Conservation (phyloP, 2,888 invertebrate genomes). For the Brachynemurus nebulosus region DNA sequence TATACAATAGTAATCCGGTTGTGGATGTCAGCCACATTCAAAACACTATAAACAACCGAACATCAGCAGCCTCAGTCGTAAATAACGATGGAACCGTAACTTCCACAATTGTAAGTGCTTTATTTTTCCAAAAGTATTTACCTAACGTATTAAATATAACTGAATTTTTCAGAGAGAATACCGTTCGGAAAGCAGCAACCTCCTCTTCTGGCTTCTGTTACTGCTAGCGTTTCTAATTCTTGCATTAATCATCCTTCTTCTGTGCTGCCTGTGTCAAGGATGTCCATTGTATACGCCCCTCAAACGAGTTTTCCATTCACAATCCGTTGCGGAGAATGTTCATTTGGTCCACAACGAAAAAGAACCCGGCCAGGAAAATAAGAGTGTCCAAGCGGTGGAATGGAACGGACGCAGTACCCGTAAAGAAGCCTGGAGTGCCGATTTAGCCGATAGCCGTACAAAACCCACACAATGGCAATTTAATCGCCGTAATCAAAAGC, state of each 20-base stretch:
- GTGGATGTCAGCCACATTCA: slow-evolving; percentile 61
- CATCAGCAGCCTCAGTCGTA: background rate
- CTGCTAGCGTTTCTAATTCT: slow-evolving; percentile 61
- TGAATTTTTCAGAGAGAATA: slow-evolving; percentile 47
- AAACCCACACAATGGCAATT: slow-evolving; percentile 61
- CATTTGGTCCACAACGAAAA: slow-evolving; percentile 59
- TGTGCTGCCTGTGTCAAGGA: slow-evolving; percentile 74
- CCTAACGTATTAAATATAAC: slow-evolving; percentile 4
- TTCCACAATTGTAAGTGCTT: background rate
- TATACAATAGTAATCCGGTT: slow-evolving; percentile 48
- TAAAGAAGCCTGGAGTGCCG: slow-evolving; percentile 79
- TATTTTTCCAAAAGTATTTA: background rate
- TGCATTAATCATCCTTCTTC: slow-evolving; percentile 53
- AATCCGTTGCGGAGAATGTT: slow-evolving; percentile 60
- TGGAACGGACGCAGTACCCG: slow-evolving; percentile 44
- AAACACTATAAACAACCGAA: slow-evolving; percentile 33
- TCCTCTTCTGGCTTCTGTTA: slow-evolving; percentile 65
- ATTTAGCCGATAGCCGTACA: slow-evolving; percentile 50
- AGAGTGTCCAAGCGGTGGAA: slow-evolving; percentile 61
- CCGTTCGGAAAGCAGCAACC: slow-evolving; percentile 53
- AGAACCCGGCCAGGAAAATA: slow-evolving; percentile 54
- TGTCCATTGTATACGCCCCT: slow-evolving; percentile 72
- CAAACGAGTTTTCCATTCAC: slow-evolving; percentile 59
- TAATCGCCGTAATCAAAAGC: slow-evolving; percentile 44
- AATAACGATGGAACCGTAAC: background rate